These are phyloP conservation scores for Alviniconcha strummeri DNA, from an alignment of 2,888 invertebrate genomes.

Conservation along the genomic window DNA sequence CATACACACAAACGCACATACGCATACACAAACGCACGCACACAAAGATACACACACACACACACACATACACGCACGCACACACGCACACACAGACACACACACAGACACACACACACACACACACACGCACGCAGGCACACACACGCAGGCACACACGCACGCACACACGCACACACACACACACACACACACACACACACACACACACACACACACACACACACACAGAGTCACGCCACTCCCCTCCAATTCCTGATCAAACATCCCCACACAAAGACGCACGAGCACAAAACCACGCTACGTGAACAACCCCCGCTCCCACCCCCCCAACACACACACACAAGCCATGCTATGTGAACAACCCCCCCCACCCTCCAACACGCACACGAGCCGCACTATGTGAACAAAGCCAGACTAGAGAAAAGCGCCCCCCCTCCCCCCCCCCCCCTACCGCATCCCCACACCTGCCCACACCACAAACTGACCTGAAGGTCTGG, in stretches of 20 bases:
- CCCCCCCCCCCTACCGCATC: too few species aligned
- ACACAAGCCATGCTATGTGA: too few species aligned
- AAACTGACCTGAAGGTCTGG: background rate
- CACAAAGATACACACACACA: background rate
- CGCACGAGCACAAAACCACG: background rate
- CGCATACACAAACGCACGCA: too few species aligned
- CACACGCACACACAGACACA: slow-evolving; percentile 8
- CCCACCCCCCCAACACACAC: too few species aligned
- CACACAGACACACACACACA: background rate
- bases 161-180: background rate
- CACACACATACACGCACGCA: background rate
- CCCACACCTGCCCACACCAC: background rate
- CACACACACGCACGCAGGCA: background rate
- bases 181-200: background rate
- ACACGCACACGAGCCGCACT: too few species aligned
- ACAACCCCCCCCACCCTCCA: too few species aligned
- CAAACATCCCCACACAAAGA: background rate
- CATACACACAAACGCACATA: too few species aligned
- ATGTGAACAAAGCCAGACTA: too few species aligned
- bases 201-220: background rate
- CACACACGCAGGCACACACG: background rate
- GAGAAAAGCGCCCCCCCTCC: too few species aligned
- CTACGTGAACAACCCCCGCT: background rate
- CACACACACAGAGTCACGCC: background rate
- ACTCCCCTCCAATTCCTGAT: too few species aligned